phyloP scores from a whole-genome alignment of 2,888 invertebrate species.

The Ichneumoninae sp. region DNA sequence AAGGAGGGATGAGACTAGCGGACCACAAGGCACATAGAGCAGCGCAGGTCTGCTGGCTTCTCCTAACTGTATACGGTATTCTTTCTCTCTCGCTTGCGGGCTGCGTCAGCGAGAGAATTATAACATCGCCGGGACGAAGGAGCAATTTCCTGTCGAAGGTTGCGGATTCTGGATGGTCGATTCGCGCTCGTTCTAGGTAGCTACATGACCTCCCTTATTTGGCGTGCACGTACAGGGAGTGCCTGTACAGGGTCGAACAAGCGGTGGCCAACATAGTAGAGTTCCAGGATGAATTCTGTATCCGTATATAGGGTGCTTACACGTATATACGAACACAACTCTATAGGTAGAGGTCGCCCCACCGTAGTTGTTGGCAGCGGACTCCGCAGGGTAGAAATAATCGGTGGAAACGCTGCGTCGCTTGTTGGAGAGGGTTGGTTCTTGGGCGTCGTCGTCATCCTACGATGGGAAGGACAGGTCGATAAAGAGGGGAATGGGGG shows the following conservation, averaged over 20 bases:
- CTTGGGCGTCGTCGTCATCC: constrained; percentile 51
- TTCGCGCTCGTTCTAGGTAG: constrained; percentile 47
- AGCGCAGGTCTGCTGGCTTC: constrained; percentile 37
- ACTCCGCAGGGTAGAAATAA: constrained; percentile 64
- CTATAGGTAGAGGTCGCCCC: neutral
- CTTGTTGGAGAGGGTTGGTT: constrained; percentile 17
- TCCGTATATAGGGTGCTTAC: constrained; percentile 13
- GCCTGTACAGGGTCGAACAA: constrained; percentile 36
- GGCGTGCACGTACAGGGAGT: constrained; percentile 56
- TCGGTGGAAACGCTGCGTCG: constrained; percentile 58
- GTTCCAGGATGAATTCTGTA: constrained; percentile 58
- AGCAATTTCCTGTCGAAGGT: constrained; percentile 68
- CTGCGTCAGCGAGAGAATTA: constrained; percentile 68
- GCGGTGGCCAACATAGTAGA: constrained; percentile 35
- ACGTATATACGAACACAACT: constrained; percentile 27
- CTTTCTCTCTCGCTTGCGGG: constrained; percentile 47
- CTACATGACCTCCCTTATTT: constrained; percentile 61
- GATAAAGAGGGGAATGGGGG: constrained; percentile 58
- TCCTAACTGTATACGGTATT: neutral
- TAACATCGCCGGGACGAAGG: constrained; percentile 66
- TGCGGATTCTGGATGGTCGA: constrained; percentile 66
- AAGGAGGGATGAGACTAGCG: constrained; percentile 46
- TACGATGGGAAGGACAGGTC: constrained; percentile 60
- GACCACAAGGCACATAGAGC: constrained; percentile 18
- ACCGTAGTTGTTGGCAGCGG: constrained; percentile 58